Conservation (phyloP, 2,888 invertebrate species). For the Synanthedon andrenaeformis region DNA sequence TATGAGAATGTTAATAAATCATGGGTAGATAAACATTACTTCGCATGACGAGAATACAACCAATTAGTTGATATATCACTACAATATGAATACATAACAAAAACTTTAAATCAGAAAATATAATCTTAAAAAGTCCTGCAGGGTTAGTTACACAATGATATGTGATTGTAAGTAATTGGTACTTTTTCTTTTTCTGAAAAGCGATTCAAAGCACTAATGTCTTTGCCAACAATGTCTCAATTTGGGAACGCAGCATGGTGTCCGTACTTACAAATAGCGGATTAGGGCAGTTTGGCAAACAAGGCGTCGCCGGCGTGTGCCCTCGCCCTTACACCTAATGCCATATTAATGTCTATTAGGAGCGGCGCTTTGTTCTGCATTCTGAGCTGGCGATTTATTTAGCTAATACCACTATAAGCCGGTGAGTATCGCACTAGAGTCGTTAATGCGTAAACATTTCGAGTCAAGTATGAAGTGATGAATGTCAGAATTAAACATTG, state of each 20-base stretch:
- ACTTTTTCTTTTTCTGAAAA: too few relatives aligned
- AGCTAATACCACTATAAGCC: slow-evolving; percentile 49
- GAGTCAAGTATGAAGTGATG: background rate
- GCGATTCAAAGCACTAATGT: too few relatives aligned
- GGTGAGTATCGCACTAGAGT: slow-evolving; percentile 32
- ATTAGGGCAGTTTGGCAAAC: slow-evolving; percentile 71
- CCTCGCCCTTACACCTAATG: slow-evolving; percentile 57
- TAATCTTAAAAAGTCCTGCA: too few relatives aligned
- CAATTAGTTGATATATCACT: too few relatives aligned
- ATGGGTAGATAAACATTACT: too few relatives aligned
- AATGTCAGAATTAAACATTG: background rate
- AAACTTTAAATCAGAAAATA: too few relatives aligned
- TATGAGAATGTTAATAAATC: too few relatives aligned
- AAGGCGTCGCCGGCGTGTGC: slow-evolving; percentile 63
- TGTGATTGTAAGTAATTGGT: too few relatives aligned
- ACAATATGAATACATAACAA: too few relatives aligned
- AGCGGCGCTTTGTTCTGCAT: slow-evolving; percentile 43
- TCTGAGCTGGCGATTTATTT: slow-evolving; percentile 43
- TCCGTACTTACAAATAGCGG: slow-evolving; percentile 57
- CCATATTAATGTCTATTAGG: slow-evolving; percentile 67
- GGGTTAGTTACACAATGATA: too few relatives aligned
- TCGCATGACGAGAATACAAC: too few relatives aligned
- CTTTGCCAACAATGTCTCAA: too few relatives aligned
- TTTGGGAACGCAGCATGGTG: slow-evolving; percentile 13
- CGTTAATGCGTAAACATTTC: slow-evolving; percentile 1